Percentiles rank a stretch among this genome's conserved stretches.
phyloP scores from a whole-genome alignment of 2,797 vertebrate genomes.

The Nyctalus aviator region DNA sequence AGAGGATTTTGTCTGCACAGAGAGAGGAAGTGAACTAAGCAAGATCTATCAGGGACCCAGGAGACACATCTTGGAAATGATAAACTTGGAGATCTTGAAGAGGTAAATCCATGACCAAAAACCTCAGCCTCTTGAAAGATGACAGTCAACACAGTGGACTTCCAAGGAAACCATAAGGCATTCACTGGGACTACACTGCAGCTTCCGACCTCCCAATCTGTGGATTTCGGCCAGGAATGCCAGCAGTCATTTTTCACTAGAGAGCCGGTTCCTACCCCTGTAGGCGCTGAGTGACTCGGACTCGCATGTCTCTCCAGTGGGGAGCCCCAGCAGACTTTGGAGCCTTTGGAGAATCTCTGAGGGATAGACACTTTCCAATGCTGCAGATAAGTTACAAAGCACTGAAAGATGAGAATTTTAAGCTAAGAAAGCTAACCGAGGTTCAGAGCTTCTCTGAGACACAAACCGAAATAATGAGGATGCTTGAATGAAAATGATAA shows the following conservation, averaged over 20 bases:
- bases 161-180: not conserved
- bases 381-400: slow-evolving; percentile 83
- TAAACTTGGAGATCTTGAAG: slow-evolving; percentile 81
- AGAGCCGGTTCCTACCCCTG: slow-evolving; percentile 63
- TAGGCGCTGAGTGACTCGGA: slow-evolving; percentile 77
- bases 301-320: not conserved
- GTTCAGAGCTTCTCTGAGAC: slow-evolving; percentile 88
- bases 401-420: slow-evolving; percentile 92
- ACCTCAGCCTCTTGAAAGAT: slow-evolving; percentile 71
- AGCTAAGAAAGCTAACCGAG: slow-evolving; percentile 90
- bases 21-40: slow-evolving; percentile 60
- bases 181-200: not conserved
- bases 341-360: not conserved
- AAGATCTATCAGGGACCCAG: slow-evolving; percentile 25
- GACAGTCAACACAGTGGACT: slow-evolving; percentile 18
- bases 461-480: slow-evolving; percentile 88
- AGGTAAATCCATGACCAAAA: slow-evolving; percentile 91
- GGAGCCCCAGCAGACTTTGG: not conserved
- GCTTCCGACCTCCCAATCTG: not conserved
- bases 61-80: slow-evolving; percentile 83
- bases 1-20: slow-evolving; percentile 64
- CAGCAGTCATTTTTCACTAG: not conserved
- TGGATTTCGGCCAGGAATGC: not conserved
- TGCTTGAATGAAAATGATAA: slow-evolving; percentile 90
- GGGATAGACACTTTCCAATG: not conserved